Percentiles rank a stretch among this genome's conserved stretches.
These are phyloP conservation scores for Tylochromis polylepis DNA, from an alignment of 2,113 vertebrate genomes.

Conservation along the genomic window DNA sequence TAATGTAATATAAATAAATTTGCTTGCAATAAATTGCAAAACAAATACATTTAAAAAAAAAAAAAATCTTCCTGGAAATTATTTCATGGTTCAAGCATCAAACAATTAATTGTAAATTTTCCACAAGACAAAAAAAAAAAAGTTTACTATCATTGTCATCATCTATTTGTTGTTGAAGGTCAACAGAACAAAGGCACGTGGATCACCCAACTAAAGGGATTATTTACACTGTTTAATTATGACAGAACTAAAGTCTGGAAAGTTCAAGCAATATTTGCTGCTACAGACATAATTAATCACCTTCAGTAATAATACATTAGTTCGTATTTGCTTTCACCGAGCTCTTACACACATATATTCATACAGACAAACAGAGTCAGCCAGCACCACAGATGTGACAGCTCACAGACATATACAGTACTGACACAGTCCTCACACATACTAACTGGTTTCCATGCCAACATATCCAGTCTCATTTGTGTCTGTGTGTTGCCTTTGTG, in stretches of 20 bases:
- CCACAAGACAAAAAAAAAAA: neutral
- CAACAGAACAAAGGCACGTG: neutral
- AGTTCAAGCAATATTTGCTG: neutral
- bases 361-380: neutral
- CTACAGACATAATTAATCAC: constrained; percentile 1
- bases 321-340: neutral
- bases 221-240: constrained; percentile 1
- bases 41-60: no score
- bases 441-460: constrained; percentile 26
- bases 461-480: neutral
- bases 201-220: neutral
- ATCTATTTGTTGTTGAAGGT: no score
- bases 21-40: neutral
- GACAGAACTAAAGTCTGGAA: neutral
- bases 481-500: neutral
- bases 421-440: neutral
- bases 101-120: no score
- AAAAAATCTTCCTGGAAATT: no score
- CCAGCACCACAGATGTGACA: neutral
- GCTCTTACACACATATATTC: neutral
- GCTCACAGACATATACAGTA: neutral
- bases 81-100: no score
- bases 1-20: neutral
- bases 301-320: neutral
- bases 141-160: neutral